Base-by-base conservation (phyloP, 2,113 vertebrate species). In the Azemiops feae region DNA sequence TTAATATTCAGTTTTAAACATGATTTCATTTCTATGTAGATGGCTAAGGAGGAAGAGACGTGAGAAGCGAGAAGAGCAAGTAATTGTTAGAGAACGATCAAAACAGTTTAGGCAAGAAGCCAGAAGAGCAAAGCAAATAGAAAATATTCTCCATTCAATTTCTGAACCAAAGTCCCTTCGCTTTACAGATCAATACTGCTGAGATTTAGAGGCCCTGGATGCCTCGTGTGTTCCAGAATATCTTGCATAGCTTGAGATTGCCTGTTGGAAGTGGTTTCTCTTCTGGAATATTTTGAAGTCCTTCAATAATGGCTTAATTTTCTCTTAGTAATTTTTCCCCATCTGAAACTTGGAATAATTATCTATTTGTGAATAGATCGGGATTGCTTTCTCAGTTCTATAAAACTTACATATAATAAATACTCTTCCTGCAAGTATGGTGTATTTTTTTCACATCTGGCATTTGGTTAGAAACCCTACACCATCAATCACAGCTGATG, bases 41-140 rank as follows among this genome's bases (percentile, higher is more conserved):
- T 99, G 99, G 99, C 96, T 99, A 88, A 98, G 96, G 96, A 97
- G 96, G 91, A 99, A 99, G 96, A 98, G 97, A 91, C 96, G 96
- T 11, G 99, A 99, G 94, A 99, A 99, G 97, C 95, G 97, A n/a
- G 97, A 95, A 0, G 98, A 99, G 96, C 98, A 99, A 94, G 97
- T 98, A 85, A 98, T 97, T 30, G 97, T 97, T 92, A 98, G 98
- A 94, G 99, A 99, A 94, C 97, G 97, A 93, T 97, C 97, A 3
- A 98, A 98, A 93, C 98, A 98, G 97, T 89, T 99, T 92, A 95
- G 98, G 85, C 88, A 98, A 39, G 99, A 99, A 97, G 99, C 98
- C 64, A 98, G 98, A 58, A 98, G 97, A 30, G 98, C 98, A 0
- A 98, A 98, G 52, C 98, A 98, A 88, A 96, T 98, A 90, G 97